Percentiles rank a stretch among this genome's conserved stretches.
Conservation (phyloP, 1,140 invertebrate species). For the Atta cephalotes region DNA sequence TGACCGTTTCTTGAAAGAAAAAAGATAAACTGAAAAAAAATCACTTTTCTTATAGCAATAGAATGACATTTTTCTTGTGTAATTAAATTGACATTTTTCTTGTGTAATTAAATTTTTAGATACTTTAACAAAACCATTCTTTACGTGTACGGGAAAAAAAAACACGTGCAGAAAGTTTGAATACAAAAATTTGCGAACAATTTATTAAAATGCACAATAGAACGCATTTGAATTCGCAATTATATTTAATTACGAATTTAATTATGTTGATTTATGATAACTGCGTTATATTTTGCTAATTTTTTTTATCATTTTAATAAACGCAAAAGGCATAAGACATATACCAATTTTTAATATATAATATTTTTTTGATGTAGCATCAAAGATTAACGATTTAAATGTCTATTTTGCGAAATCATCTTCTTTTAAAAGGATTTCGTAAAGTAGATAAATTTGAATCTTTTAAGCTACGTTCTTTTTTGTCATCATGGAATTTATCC, state of each 20-base stretch:
- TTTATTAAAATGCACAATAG: no score
- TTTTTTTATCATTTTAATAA: conserved; percentile 16
- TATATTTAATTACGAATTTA: background rate
- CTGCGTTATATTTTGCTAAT: background rate
- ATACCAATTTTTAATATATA: background rate
- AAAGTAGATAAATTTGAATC: background rate
- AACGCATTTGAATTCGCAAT: background rate
- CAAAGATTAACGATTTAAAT: background rate
- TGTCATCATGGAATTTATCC: background rate
- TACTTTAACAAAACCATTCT: no score
- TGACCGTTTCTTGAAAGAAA: no score
- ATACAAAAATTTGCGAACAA: no score
- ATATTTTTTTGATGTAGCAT: background rate
- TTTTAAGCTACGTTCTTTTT: conserved; percentile 1
- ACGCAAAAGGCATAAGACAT: background rate
- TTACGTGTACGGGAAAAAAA: no score
- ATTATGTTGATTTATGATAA: background rate
- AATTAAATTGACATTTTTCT: no score
- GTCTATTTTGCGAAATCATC: background rate
- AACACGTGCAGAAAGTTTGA: no score
- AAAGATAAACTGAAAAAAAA: no score
- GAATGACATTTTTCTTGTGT: no score
- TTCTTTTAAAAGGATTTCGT: background rate
- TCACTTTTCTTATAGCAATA: no score
- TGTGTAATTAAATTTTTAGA: no score